phyloP scores from a whole-genome alignment of 2,797 vertebrate genomes.

The Ctenopoma kingsleyae region DNA sequence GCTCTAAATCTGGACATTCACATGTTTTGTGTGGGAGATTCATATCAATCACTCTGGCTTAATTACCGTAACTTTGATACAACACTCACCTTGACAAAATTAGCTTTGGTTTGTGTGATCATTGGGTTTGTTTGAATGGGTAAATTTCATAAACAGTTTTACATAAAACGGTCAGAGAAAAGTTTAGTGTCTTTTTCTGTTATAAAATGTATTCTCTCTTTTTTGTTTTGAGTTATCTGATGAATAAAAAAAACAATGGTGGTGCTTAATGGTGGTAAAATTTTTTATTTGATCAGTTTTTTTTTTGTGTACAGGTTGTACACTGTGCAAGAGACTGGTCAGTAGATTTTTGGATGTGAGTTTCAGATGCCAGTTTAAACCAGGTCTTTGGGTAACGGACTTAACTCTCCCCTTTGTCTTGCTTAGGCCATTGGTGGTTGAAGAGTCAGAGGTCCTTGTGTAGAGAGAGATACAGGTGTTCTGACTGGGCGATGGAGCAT shows the following conservation, averaged over 20 bases:
- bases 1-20: constrained; percentile 2
- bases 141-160: constrained; percentile 3
- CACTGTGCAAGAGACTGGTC: neutral
- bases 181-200: neutral
- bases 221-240: neutral
- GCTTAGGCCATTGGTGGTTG: constrained; percentile 25
- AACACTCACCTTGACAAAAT: neutral
- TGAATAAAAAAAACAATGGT: constrained; percentile 55
- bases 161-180: constrained; percentile 2
- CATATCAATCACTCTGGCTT: neutral
- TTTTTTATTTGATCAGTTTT: neutral
- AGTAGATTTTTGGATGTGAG: neutral
- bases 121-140: constrained; percentile 62
- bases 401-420: constrained; percentile 33
- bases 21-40: constrained; percentile 2
- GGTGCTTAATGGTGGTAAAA: neutral
- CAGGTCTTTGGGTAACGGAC: constrained; percentile 8
- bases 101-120: neutral
- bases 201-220: neutral
- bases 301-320: neutral
- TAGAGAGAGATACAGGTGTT: constrained; percentile 14
- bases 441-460: constrained; percentile 74
- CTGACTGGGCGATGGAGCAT: constrained; percentile 81
- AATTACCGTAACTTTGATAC: neutral
- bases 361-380: neutral